Evolutionary conservation across 2,888 invertebrate species (phyloP).

Genomic region (Phortica magna): DNA sequence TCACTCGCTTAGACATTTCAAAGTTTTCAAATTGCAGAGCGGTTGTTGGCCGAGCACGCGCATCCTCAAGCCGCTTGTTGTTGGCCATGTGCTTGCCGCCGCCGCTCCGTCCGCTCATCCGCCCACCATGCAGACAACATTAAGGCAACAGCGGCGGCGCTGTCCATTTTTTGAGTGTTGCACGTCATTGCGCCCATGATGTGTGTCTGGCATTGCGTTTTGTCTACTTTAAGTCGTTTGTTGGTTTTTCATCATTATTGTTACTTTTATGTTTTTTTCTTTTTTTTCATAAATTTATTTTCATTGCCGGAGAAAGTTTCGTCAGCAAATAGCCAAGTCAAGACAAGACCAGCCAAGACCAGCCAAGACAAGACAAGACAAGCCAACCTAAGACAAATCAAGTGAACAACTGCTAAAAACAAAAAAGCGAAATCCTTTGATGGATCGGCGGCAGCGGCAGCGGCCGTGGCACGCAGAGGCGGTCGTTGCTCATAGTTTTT

Average conservation of each 20-base stretch:
- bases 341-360: too few relatives aligned
- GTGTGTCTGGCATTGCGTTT: constrained; percentile 36
- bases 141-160: neutral
- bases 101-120: neutral
- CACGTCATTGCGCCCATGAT: constrained; percentile 71
- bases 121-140: neutral
- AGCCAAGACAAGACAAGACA: neutral
- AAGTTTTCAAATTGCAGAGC: constrained; percentile 59
- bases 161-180: constrained; percentile 55
- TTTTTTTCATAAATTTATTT: constrained; percentile 19
- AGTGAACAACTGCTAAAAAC: constrained; percentile 14
- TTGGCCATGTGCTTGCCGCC: neutral
- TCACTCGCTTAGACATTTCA: neutral
- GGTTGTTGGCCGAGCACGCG: constrained; percentile 62
- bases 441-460: constrained; percentile 42
- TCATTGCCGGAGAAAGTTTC: constrained; percentile 59
- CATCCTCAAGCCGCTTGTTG: constrained; percentile 13
- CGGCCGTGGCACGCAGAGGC: neutral
- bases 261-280: neutral
- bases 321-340: constrained; percentile 14
- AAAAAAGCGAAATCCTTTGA: constrained; percentile 52
- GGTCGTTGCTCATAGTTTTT: constrained; percentile 31
- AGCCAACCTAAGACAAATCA: constrained; percentile 26
- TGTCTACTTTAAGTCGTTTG: constrained; percentile 23
- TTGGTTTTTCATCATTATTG: constrained; percentile 26